These are phyloP conservation scores for Neria commutata DNA, from an alignment of 2,888 invertebrate genomes.

Conservation along the genomic window DNA sequence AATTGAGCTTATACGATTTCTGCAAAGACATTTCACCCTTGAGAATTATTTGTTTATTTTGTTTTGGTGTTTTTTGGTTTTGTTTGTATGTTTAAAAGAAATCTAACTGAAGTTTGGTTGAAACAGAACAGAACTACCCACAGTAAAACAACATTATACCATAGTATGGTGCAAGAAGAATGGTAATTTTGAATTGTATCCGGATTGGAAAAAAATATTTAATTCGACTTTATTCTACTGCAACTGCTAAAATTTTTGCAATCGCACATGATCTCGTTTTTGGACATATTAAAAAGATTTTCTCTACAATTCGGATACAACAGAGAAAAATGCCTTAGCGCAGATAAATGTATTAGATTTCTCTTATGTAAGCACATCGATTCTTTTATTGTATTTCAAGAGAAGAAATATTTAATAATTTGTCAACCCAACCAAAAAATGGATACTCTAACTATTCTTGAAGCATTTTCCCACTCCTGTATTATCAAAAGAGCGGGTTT, in stretches of 20 bases:
- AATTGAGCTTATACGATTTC: constrained; percentile 65
- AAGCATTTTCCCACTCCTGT: no score
- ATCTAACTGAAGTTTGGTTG: constrained; percentile 15
- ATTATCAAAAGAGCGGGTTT: no score
- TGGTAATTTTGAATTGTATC: constrained; percentile 24
- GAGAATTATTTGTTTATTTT: constrained; percentile 58
- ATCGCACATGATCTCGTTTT: no score
- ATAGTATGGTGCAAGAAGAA: constrained; percentile 10
- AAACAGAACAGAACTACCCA: background rate
- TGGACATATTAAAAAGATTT: background rate
- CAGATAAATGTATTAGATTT: no score
- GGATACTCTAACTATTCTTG: no score
- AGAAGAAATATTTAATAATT: no score
- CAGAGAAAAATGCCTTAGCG: no score
- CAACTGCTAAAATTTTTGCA: background rate
- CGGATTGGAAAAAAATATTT: background rate
- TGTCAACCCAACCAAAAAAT: no score
- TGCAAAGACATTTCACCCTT: constrained; percentile 78
- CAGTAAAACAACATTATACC: background rate
- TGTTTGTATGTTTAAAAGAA: constrained; percentile 30
- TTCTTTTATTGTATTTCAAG: no score
- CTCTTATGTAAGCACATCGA: no score
- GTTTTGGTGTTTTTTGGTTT: constrained; percentile 34
- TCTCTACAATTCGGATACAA: no score
- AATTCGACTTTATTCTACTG: no score